A percentile compares a stretch with the other conserved stretches of the same genome.
Conservation (phyloP, 1,140 invertebrate species). For the Bacillus rossius region DNA sequence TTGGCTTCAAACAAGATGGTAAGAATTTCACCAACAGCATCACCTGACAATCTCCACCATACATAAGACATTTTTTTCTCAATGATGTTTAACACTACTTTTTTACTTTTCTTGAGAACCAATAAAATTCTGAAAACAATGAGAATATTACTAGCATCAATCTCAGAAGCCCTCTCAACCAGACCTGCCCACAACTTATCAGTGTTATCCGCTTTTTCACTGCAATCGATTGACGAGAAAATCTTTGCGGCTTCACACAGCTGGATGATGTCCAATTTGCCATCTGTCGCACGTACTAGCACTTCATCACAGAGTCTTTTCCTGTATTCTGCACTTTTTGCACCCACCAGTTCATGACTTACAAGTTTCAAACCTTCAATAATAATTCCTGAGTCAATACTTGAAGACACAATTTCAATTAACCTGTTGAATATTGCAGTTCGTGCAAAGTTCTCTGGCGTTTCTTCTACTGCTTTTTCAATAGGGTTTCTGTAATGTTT, state of each 20-base stretch:
- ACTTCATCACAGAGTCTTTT: conserved; percentile 54
- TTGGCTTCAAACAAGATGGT: conserved; percentile 36
- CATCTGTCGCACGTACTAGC: conserved; percentile 53
- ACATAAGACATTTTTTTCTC: conserved; percentile 52
- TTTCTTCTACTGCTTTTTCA: conserved; percentile 15
- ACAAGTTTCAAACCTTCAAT: conserved; percentile 43
- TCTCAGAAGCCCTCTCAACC: conserved; percentile 49
- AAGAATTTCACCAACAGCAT: conserved; percentile 53
- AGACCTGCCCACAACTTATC: conserved; percentile 68
- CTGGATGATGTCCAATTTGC: conserved; percentile 53
- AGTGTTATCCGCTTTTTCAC: conserved; percentile 45
- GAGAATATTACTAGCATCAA: conserved; percentile 52
- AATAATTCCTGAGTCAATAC: conserved; percentile 39
- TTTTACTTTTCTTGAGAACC: conserved; percentile 53
- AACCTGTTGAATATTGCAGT: conserved; percentile 42
- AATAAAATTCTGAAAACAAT: conserved; percentile 51
- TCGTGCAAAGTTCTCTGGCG: conserved; percentile 36
- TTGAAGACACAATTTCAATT: conserved; percentile 41
- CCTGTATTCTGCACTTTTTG: conserved; percentile 45
- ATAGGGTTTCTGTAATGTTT: conserved; percentile 24
- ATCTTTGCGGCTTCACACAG: conserved; percentile 51
- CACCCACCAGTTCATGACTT: conserved; percentile 38
- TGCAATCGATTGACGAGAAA: conserved; percentile 40
- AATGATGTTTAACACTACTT: conserved; percentile 53
- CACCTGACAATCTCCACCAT: conserved; percentile 51